Conservation (phyloP, 2,888 invertebrate genomes). For the Agonopterix alstromeriana region DNA sequence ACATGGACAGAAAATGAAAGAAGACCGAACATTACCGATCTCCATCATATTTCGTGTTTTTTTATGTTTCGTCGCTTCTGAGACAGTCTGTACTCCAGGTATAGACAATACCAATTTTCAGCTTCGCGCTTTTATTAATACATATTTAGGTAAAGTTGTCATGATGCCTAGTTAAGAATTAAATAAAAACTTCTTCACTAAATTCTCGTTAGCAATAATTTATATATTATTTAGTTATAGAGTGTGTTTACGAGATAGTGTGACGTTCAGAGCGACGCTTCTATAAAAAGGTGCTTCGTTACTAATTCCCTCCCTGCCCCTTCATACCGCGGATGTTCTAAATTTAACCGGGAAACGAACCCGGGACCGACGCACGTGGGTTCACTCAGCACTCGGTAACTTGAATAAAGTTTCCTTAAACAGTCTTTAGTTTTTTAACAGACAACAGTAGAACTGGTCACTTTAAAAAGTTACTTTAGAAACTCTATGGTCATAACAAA, state of each 20-base stretch:
- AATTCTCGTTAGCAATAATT: conserved; percentile 35
- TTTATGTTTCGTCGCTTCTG: too few relatives aligned
- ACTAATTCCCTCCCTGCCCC: conserved; percentile 39
- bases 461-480: conserved; percentile 15
- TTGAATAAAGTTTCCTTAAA: conserved; percentile 48
- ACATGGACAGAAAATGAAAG: too few relatives aligned
- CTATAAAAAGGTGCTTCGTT: conserved; percentile 73
- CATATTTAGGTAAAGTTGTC: not conserved
- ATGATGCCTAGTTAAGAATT: not conserved
- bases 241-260: conserved; percentile 47
- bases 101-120: too few relatives aligned
- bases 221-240: conserved; percentile 42
- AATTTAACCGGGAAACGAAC: conserved; percentile 66
- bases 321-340: conserved; percentile 43
- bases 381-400: conserved; percentile 62
- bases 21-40: too few relatives aligned
- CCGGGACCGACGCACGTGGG: conserved; percentile 60
- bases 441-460: conserved; percentile 4
- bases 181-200: not conserved
- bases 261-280: conserved; percentile 46
- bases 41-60: too few relatives aligned
- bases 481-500: conserved; percentile 16
- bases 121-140: not conserved
- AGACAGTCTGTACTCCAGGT: too few relatives aligned
- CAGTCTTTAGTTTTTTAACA: conserved; percentile 18